Evolutionary conservation across 2,888 invertebrate genomes (phyloP), one percentile per base, ranked within the genome.

Genomic region (Lithophane leautieri): DNA sequence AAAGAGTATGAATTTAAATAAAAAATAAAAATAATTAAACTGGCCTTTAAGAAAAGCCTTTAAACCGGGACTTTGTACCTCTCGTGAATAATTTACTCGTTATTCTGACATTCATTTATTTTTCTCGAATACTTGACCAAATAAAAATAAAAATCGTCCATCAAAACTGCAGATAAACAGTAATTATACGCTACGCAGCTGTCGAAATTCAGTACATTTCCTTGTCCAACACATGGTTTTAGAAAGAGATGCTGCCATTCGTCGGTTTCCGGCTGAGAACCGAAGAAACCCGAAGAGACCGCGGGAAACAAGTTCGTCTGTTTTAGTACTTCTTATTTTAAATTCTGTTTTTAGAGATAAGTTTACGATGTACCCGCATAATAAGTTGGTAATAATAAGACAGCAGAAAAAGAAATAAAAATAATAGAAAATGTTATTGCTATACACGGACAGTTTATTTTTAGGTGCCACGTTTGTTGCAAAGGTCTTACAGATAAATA

Each of bases 141-240:
- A 76, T 69, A 79, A 72, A 81, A 86, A 81, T 70, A 75, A 80
- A 76, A 69, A 19, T 69, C 68, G 40, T 74, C 61, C 79, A 70
- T 83, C 84, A 78, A 76, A 84, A 76, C 62, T 78, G 83, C 79
- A 71, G 75, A 72, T 78, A 79, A 78, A 73, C 75, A 58, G 68
- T 58, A 62, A 66, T 34, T 34, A 34, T 54, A 73, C 73, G 70
- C 76, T 70, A 62, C 73, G 86, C 90, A 89, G 87, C 89, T 88
- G 90, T 84, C 86, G 73, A 82, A 82, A 76, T 84, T 75, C 19
- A 47, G 60, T 63, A 68, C 67, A 65, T 3, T 40, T 69, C 79
- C 50, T 80, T 78, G 16, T 84, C 81, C 54, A 52, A 63, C 73
- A 34, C 65, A 28, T 44, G 19, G 42, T n/a, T 47, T 71, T 52